These are phyloP conservation scores for Ormyrus labotus DNA, from an alignment of 2,888 invertebrate species.

Conservation along the genomic window DNA sequence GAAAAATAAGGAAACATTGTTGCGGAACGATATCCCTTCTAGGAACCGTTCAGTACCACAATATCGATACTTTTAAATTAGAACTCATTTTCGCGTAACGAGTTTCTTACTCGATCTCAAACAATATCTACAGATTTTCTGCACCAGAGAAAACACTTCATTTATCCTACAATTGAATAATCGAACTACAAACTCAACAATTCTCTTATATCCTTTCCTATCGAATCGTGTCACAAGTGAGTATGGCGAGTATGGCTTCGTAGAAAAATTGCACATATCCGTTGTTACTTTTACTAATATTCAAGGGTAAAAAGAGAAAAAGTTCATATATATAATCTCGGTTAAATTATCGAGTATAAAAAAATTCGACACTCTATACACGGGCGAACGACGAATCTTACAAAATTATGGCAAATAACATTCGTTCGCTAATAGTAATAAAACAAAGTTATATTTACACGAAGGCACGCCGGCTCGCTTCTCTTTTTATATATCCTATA, in stretches of 20 bases:
- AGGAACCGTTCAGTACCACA: slow-evolving; percentile 1
- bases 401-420: slow-evolving; percentile 54
- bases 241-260: slow-evolving; percentile 55
- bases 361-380: slow-evolving; percentile 49
- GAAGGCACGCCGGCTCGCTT: slow-evolving; percentile 23
- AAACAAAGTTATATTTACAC: slow-evolving; percentile 51
- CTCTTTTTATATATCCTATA: background rate
- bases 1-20: slow-evolving; percentile 1
- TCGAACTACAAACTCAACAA: slow-evolving; percentile 37
- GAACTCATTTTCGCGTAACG: slow-evolving; percentile 12
- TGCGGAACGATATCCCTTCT: slow-evolving; percentile 6
- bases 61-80: slow-evolving; percentile 20
- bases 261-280: slow-evolving; percentile 53
- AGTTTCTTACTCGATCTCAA: slow-evolving; percentile 24
- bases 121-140: slow-evolving; percentile 48
- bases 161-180: slow-evolving; percentile 17
- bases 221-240: slow-evolving; percentile 31
- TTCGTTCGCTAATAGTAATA: slow-evolving; percentile 30
- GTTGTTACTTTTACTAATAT: slow-evolving; percentile 18
- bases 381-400: slow-evolving; percentile 37
- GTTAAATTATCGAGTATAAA: slow-evolving; percentile 56
- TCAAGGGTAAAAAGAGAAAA: slow-evolving; percentile 25
- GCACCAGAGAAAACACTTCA: slow-evolving; percentile 29
- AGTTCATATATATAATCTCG: slow-evolving; percentile 50
- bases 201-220: slow-evolving; percentile 9